Conservation (phyloP, 2,797 vertebrate species). For the Notoglanidium macrostoma region DNA sequence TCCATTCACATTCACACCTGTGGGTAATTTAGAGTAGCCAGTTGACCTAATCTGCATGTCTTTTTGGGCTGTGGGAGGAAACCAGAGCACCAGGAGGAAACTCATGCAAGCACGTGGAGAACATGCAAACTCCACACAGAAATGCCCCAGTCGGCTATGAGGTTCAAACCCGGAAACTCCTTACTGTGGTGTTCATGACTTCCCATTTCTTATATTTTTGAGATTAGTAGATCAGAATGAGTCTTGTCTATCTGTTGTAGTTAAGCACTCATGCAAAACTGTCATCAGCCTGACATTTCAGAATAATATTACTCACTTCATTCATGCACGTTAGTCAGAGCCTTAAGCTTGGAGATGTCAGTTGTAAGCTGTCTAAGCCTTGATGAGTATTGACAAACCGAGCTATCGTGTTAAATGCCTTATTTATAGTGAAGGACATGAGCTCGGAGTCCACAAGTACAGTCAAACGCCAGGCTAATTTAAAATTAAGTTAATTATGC, state of each 20-base stretch:
- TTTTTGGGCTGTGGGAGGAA: too few species aligned
- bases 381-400: constrained; percentile 23
- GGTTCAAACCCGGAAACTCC: too few species aligned
- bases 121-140: too few species aligned
- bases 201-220: neutral
- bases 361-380: neutral
- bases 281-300: neutral
- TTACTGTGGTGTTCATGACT: too few species aligned
- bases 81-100: too few species aligned
- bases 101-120: too few species aligned
- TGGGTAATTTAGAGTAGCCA: too few species aligned
- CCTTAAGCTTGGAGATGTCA: neutral
- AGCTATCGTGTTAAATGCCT: neutral
- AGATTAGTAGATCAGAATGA: neutral
- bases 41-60: too few species aligned
- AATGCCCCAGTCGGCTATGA: too few species aligned
- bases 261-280: neutral
- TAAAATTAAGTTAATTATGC: neutral
- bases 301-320: neutral
- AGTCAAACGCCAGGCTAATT: neutral
- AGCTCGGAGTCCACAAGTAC: neutral
- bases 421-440: constrained; percentile 4
- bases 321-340: neutral
- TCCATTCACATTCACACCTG: too few species aligned
- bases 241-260: neutral